phyloP scores from a whole-genome alignment of 1,140 invertebrate genomes.

The Eriocheir sinensis region DNA sequence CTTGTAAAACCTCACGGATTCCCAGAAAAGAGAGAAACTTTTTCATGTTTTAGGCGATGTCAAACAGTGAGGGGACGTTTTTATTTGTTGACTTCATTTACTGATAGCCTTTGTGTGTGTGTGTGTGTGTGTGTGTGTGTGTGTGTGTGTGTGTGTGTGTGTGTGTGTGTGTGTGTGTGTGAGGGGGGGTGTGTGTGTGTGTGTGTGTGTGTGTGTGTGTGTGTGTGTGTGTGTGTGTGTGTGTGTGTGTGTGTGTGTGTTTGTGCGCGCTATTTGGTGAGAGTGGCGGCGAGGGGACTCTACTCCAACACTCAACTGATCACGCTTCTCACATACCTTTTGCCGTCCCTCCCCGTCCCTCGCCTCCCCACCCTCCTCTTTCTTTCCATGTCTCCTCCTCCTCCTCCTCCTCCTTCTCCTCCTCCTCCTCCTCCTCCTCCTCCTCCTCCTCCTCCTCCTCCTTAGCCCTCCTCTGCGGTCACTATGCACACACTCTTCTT shows the following conservation, averaged over 20 bases:
- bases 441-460: neutral
- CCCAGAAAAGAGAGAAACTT: neutral
- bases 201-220: neutral
- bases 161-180: constrained; percentile 44
- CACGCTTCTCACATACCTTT: constrained; percentile 12
- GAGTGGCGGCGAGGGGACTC: constrained; percentile 17
- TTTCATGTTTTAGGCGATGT: neutral
- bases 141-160: constrained; percentile 50
- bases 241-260: constrained; percentile 27
- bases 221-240: constrained; percentile 43
- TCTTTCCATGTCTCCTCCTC: neutral
- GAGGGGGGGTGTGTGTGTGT: neutral
- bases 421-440: constrained; percentile 19
- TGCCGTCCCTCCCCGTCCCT: neutral
- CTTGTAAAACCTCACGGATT: neutral
- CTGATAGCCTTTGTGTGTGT: constrained; percentile 11
- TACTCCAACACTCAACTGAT: neutral
- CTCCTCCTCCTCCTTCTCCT: neutral
- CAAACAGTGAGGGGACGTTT: neutral
- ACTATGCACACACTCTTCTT: neutral
- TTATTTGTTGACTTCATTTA: neutral
- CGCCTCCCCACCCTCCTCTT: neutral
- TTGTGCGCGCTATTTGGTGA: constrained; percentile 7
- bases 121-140: constrained; percentile 54
- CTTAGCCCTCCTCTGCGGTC: neutral